A percentile compares a stretch with the other conserved stretches of the same genome.
phyloP scores from a whole-genome alignment of 2,888 invertebrate species.

The Palloptera scutellata region DNA sequence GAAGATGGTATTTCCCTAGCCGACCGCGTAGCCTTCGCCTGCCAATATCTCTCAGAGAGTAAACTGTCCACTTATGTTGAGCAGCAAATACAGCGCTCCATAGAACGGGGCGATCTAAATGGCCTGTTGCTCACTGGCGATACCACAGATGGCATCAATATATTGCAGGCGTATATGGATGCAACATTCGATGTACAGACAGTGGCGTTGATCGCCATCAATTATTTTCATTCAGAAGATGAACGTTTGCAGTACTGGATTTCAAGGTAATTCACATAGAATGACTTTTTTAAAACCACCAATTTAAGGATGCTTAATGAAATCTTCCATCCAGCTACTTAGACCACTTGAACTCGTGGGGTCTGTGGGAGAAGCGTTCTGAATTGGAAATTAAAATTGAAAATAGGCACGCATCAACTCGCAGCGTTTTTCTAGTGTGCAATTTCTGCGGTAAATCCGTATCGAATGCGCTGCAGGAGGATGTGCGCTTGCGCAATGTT shows the following conservation, averaged over 20 bases:
- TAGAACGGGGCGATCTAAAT: conserved; percentile 80
- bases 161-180: conserved; percentile 89
- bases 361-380: conserved; percentile 88
- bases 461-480: conserved; percentile 78
- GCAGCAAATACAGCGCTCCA: conserved; percentile 73
- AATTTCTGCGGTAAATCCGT: conserved; percentile 96
- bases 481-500: conserved; percentile 65
- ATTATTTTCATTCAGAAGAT: conserved; percentile 78
- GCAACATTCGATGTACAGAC: conserved; percentile 90
- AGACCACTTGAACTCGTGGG: conserved; percentile 86
- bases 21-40: conserved; percentile 91
- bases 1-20: conserved; percentile 86
- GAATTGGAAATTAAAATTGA: conserved; percentile 85
- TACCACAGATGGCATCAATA: conserved; percentile 75
- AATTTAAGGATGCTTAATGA: not conserved
- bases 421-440: conserved; percentile 84
- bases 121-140: conserved; percentile 88
- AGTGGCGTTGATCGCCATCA: conserved; percentile 80
- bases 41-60: conserved; percentile 82
- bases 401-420: conserved; percentile 66
- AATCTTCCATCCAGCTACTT: conserved; percentile 72
- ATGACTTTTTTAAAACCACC: not conserved
- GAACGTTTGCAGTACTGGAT: conserved; percentile 75
- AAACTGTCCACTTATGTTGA: conserved; percentile 82
- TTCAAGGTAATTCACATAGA: conserved; percentile 65